Conservation (phyloP, 2,113 vertebrate species). For the Brachypteracias leptosomus region DNA sequence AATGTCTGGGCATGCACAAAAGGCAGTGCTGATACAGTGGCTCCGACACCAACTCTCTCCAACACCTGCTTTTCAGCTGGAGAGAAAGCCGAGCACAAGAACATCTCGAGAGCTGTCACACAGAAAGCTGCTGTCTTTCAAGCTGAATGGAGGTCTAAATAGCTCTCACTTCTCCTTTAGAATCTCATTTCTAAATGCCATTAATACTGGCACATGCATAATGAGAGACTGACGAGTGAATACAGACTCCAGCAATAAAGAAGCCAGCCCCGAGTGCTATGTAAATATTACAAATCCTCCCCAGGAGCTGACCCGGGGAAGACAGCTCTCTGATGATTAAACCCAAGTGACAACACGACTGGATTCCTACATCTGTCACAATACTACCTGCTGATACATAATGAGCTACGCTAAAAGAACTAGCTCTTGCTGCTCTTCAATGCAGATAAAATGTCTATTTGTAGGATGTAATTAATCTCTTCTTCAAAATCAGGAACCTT, state of each 20-base stretch:
- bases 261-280: slow-evolving; percentile 47
- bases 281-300: slow-evolving; percentile 64
- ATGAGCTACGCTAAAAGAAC: slow-evolving; percentile 31
- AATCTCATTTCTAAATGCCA: slow-evolving; percentile 67
- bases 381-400: slow-evolving; percentile 58
- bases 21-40: slow-evolving; percentile 59
- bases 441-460: slow-evolving; percentile 61
- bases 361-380: slow-evolving; percentile 59
- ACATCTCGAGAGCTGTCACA: slow-evolving; percentile 57
- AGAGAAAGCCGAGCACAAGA: slow-evolving; percentile 57
- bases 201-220: slow-evolving; percentile 68
- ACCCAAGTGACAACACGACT: slow-evolving; percentile 27
- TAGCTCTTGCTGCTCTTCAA: slow-evolving; percentile 36
- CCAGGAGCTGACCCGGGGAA: slow-evolving; percentile 40
- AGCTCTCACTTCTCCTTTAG: slow-evolving; percentile 57
- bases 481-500: slow-evolving; percentile 64
- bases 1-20: slow-evolving; percentile 70
- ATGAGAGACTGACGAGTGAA: slow-evolving; percentile 58
- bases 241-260: slow-evolving; percentile 41
- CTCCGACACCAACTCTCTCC: slow-evolving; percentile 44
- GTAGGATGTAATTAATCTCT: slow-evolving; percentile 61
- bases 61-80: slow-evolving; percentile 69
- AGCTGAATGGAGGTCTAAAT: slow-evolving; percentile 57
- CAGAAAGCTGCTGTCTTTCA: slow-evolving; percentile 59
- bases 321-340: slow-evolving; percentile 59